Evolutionary conservation across 2,888 invertebrate genomes (phyloP), one percentile per base, ranked within the genome.

Genomic region (Merodon equestris): DNA sequence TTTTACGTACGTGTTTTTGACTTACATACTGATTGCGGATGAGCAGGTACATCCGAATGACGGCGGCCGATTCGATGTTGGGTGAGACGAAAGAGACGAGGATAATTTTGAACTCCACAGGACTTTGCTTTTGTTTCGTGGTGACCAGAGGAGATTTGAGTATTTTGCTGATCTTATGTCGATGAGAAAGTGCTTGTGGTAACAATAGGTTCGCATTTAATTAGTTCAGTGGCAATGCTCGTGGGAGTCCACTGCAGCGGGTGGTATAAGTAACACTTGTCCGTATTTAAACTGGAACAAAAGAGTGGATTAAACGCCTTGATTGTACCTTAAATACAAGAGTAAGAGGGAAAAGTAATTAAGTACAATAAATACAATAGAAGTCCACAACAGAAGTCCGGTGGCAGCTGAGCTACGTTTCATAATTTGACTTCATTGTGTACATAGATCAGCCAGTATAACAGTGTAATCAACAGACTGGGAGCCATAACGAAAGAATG

Each of bases 211-310:
- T 34, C 7, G 13, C 9, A 54, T 53, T 53, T 60, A 54, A 53
- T 70, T 44, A 47, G 36, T 17, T 45, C 70, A 42, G 60, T 70
- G 70, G 70, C 70, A 54, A n/a, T 14, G 13, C 17, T 47, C 18
- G 44, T 14, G 9, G 42, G 54, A 38, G 48, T 51, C 18, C 13
- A 15, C 34, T 14, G 10, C 68, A 45, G 58, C 53, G 15, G 58
- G 68, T 45, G 68, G 68, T 53, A 58, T 34, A 44, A 50, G 19
- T 7, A 40, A 14, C 10, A 18, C 5, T 40, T 58, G 34, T 42
- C 47, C 9, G n/a, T 38, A 4, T 27, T 4, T 27, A 7, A 27
- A 2, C 2, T 27, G 7, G 2, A 27, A 27, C 27, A 27, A 27
- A 27, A 7, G 27, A 27, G 27, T 27, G 27, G 27, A 27, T 27